These are phyloP conservation scores for Leucophora obtusa DNA, from an alignment of 2,888 invertebrate genomes.

Conservation along the genomic window DNA sequence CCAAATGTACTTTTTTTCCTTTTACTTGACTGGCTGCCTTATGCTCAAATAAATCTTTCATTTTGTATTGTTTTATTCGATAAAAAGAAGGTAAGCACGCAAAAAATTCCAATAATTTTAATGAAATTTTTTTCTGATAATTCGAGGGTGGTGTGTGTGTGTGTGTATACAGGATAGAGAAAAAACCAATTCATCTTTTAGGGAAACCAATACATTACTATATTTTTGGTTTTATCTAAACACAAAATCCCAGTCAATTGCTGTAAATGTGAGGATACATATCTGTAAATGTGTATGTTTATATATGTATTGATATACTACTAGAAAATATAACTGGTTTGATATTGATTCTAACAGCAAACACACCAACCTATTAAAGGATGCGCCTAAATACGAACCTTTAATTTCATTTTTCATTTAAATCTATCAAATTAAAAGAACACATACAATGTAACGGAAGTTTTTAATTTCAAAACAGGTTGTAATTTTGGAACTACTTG, in stretches of 20 bases:
- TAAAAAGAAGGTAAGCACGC: not conserved
- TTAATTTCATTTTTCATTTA: too few species aligned
- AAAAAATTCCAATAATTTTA: constrained; percentile 43
- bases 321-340: not conserved
- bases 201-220: constrained; percentile 10
- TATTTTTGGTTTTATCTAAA: constrained; percentile 33
- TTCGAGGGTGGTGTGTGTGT: too few species aligned
- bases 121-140: constrained; percentile 34
- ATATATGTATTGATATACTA: not conserved
- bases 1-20: not conserved
- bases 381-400: too few species aligned
- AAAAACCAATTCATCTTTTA: constrained; percentile 21
- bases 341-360: constrained; percentile 12
- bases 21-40: not conserved
- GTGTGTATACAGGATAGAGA: not conserved
- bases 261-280: not conserved
- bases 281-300: too few species aligned
- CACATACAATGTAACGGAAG: too few species aligned
- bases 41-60: constrained; percentile 33
- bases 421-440: too few species aligned
- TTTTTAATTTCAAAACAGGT: too few species aligned
- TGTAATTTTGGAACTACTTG: too few species aligned
- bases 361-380: constrained; percentile 13
- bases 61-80: constrained; percentile 14
- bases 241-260: constrained; percentile 27